Evolutionary conservation across 37 sponge, comb jelly and placozoan species (phyloP).

Genomic region (Cladorhizidae sp.): DNA sequence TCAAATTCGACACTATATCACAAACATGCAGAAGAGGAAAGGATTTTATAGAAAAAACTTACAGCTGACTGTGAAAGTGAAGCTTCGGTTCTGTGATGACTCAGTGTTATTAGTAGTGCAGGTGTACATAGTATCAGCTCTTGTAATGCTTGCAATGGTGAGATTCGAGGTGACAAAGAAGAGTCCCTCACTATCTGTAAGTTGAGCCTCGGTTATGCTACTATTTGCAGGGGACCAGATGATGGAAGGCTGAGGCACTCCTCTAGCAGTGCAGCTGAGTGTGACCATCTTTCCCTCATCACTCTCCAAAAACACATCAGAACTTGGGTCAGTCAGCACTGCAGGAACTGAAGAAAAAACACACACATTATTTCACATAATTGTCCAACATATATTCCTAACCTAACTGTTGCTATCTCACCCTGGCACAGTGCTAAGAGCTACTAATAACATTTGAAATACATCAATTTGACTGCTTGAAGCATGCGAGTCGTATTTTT

Average conservation of each 20-base stretch:
- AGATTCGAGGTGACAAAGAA: slow-evolving; percentile 3
- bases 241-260: slow-evolving; percentile 48
- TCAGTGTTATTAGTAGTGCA: slow-evolving; percentile 41
- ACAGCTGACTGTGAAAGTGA: slow-evolving; percentile 28
- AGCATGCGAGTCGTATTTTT: too few relatives aligned
- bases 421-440: too few relatives aligned
- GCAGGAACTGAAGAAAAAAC: slow-evolving; percentile 1
- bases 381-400: too few relatives aligned
- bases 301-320: background rate
- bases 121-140: slow-evolving; percentile 47
- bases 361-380: too few relatives aligned
- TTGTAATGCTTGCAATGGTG: background rate
- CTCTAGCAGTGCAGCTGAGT: slow-evolving; percentile 40
- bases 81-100: background rate
- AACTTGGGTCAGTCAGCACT: slow-evolving; percentile 6
- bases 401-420: too few relatives aligned
- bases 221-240: slow-evolving; percentile 18
- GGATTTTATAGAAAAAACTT: background rate
- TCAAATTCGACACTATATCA: too few relatives aligned
- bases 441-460: too few relatives aligned
- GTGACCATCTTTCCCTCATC: slow-evolving; percentile 8
- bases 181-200: background rate
- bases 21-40: too few relatives aligned
- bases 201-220: background rate
- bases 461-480: too few relatives aligned